Evolutionary conservation across 2,797 vertebrate genomes (phyloP), one percentile per base, ranked within the genome.

Genomic region (Hozukius guyotensis): DNA sequence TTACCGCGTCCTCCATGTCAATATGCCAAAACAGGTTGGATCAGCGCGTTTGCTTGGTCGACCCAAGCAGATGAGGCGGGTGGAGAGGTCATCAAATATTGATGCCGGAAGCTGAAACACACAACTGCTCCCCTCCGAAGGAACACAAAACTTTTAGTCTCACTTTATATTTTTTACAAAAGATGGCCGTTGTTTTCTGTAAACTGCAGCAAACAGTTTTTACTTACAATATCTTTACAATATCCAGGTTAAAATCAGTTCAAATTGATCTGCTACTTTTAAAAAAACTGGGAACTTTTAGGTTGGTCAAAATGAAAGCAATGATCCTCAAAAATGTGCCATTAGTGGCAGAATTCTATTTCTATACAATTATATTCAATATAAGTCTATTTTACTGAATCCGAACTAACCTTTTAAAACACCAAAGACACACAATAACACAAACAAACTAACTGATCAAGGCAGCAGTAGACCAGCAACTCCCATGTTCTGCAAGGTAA

Each of bases 11-110:
- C 61, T 83, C 20, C 24, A 49, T 83, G 87, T 88, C 86, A 81
- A 75, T 62, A 81, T 89, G 92, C 83, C 90, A 90, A 57, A 92
- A 74, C 81, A 9, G 65, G 63, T 92, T 83, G 81, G 72, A 80
- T 93, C 89, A 80, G 77, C 0, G 16, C 7, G 49, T 60, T 86
- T 72, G 42, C 82, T 85, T 81, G 2, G 60, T 56, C 7, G 14
- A 72, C 25, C 81, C 49, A 29, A 32, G 78, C 38, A 71, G 82
- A 75, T 36, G 67, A 57, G 84, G 59, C 53, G 36, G 77, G 71
- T 29, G 81, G 82, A 61, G 72, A 73, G 16, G 36, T 63, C 68
- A 14, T 75, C 16, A 68, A 79, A 83, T 87, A 81, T 87, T 81
- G 72, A 89, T 76, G 62, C 46, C 56, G 14, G 53, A 34, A 49